phyloP scores from a whole-genome alignment of 2,113 vertebrate genomes.

The Bostrychus sinensis region DNA sequence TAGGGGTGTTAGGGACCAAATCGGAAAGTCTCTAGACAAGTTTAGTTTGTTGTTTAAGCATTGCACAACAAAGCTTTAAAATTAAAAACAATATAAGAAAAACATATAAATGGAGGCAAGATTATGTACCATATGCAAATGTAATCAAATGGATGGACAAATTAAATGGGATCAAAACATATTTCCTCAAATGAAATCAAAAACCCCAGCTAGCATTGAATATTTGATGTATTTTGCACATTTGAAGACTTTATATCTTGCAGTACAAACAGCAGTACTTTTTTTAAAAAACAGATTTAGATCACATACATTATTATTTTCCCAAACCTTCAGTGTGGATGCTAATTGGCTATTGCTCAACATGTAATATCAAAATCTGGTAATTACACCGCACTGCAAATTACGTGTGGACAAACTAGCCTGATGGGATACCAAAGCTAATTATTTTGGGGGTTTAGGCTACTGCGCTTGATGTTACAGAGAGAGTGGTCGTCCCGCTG shows the following conservation, averaged over 20 bases:
- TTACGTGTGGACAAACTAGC: conserved; percentile 7
- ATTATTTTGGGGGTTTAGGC: conserved; percentile 34
- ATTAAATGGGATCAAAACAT: conserved; percentile 2
- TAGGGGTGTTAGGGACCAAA: conserved; percentile 13
- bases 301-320: background rate
- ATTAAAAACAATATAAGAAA: background rate
- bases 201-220: background rate
- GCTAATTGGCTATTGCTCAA: background rate
- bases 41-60: background rate
- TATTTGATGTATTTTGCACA: background rate
- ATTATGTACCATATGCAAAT: background rate
- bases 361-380: background rate
- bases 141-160: background rate
- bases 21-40: background rate
- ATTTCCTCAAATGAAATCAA: conserved; percentile 1
- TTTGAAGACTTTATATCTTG: background rate
- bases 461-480: conserved; percentile 41
- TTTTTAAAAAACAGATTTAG: background rate
- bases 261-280: background rate
- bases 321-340: background rate
- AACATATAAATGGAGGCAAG: no score
- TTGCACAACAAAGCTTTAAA: background rate
- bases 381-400: background rate
- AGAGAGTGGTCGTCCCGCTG: conserved; percentile 41
- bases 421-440: conserved; percentile 15